Evolutionary conservation across 1,140 invertebrate genomes (phyloP).

Genomic region (Cyrtorhinus lividipennis): DNA sequence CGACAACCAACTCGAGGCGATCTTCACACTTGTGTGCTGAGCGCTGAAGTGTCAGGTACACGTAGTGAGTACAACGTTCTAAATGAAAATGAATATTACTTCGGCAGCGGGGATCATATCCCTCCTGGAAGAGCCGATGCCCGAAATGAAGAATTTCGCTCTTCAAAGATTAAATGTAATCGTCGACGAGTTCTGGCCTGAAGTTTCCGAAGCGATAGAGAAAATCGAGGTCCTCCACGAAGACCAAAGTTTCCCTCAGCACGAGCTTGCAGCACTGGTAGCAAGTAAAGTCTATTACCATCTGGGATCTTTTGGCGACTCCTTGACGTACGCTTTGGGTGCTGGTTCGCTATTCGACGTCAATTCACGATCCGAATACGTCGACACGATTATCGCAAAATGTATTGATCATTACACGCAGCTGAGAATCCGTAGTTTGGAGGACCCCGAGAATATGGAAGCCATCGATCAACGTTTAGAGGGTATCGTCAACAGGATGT

Average conservation of each 20-base stretch:
- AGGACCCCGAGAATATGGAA: conserved; percentile 41
- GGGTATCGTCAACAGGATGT: conserved; percentile 92
- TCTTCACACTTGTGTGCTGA: too few species aligned
- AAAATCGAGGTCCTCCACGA: conserved; percentile 97
- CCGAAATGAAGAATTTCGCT: conserved; percentile 87
- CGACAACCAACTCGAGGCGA: too few species aligned
- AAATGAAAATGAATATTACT: conserved; percentile 40
- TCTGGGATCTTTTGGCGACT: conserved; percentile 90
- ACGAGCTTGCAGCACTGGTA: conserved; percentile 86
- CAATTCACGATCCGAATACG: conserved; percentile 83
- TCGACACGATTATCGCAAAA: conserved; percentile 90
- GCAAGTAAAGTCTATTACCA: conserved; percentile 99
- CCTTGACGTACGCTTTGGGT: conserved; percentile 82
- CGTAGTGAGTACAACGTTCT: too few species aligned
- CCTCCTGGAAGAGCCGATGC: conserved; percentile 82
- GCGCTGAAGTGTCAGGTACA: too few species aligned
- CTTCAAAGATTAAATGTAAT: conserved; percentile 78
- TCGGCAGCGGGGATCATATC: conserved; percentile 80
- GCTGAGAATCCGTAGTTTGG: conserved; percentile 50
- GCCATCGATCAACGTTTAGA: conserved; percentile 77
- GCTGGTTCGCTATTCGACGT: conserved; percentile 90
- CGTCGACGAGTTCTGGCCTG: conserved; percentile 96
- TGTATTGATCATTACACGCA: conserved; percentile 92
- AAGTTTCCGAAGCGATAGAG: conserved; percentile 93
- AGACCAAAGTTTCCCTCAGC: conserved; percentile 72